Evolutionary conservation across 2,797 vertebrate species (phyloP), one percentile per base, ranked within the genome.

Genomic region (Odontamblyopus rebecca): DNA sequence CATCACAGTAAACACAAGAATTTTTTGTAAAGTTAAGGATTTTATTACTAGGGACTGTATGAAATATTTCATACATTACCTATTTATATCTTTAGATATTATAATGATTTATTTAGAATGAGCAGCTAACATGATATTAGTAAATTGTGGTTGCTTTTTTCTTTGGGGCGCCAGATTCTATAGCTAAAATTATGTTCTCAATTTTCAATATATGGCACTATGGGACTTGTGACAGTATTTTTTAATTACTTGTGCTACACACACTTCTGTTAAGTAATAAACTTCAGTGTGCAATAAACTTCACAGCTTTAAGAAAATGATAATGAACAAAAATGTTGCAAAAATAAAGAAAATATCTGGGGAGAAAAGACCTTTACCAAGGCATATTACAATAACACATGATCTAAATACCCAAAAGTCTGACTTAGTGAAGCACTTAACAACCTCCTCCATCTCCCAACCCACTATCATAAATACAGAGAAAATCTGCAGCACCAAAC

Each of bases 381-480:
- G 27, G 57, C 27, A 7, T 7, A 15, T 60, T 6, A 60, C 5
- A 30, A 60, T 30, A 60, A 30, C 12, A 6, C 15, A 63, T 35
- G 23, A 44, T 62, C 19, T 23, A 63, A 63, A 63, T 23, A 38
- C n/a, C 16, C 11, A 44, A 48, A 11, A 9, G 61, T 91, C 93
- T 85, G 94, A 92, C 93, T 91, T 89, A 94, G 93, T 92, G 16
- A 93, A 96, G 95, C 74, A 70, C 75, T 87, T 85, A 76, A 67
- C 78, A 85, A 68, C 74, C 80, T 83, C 81, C 79, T 80, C 71
- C 72, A 72, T 73, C 76, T 80, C 29, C 5, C 35, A 74, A 76
- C 77, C 51, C 74, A 35, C 81, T 74, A 35, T 62, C 61, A 62
- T 38, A 35, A 38, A 35, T 72, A 35, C 71, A 41, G 56, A 74